A percentile compares a stretch with the other conserved stretches of the same genome.
Conservation (phyloP, 2,797 vertebrate species). For the Micropoecilia bifurca region DNA sequence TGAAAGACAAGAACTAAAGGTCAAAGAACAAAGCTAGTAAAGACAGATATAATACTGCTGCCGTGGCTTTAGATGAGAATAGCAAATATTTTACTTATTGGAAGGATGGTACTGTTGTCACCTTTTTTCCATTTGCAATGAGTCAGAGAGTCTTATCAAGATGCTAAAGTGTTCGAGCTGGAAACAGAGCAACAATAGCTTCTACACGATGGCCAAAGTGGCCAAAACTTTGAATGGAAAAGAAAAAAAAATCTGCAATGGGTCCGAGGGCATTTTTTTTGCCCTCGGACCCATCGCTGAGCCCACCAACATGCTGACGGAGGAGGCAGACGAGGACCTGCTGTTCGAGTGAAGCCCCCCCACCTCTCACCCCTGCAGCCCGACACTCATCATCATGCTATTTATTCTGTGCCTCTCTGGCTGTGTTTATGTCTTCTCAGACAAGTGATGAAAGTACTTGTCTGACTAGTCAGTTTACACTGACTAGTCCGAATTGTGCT, state of each 20-base stretch:
- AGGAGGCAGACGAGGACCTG: constrained; percentile 94
- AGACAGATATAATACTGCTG: constrained; percentile 27
- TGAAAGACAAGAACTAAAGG: constrained; percentile 16
- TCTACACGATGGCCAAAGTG: constrained; percentile 12
- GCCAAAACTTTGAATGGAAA: constrained; percentile 3
- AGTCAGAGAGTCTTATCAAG: constrained; percentile 45
- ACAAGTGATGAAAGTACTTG: constrained; percentile 48
- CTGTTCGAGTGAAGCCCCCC: constrained; percentile 88
- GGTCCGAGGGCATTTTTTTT: too few relatives aligned
- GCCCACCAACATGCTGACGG: constrained; percentile 91
- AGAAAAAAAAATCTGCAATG: constrained; percentile 7
- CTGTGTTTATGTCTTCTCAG: constrained; percentile 54
- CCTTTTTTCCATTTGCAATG: constrained; percentile 32
- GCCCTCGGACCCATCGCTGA: constrained; percentile 85
- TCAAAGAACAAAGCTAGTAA: constrained; percentile 29
- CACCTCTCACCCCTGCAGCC: not conserved
- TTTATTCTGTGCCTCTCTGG: constrained; percentile 81
- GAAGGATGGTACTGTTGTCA: constrained; percentile 29
- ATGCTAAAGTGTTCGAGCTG: constrained; percentile 36
- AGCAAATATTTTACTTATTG: constrained; percentile 36
- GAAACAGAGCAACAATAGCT: constrained; percentile 42
- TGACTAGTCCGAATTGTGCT: too few relatives aligned
- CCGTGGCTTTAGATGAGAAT: constrained; percentile 41
- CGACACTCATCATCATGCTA: constrained; percentile 49
- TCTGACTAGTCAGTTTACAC: too few relatives aligned